Evolutionary conservation across 2,888 invertebrate genomes (phyloP), one percentile per base, ranked within the genome.

Genomic region (Alloscopus bannaensis): DNA sequence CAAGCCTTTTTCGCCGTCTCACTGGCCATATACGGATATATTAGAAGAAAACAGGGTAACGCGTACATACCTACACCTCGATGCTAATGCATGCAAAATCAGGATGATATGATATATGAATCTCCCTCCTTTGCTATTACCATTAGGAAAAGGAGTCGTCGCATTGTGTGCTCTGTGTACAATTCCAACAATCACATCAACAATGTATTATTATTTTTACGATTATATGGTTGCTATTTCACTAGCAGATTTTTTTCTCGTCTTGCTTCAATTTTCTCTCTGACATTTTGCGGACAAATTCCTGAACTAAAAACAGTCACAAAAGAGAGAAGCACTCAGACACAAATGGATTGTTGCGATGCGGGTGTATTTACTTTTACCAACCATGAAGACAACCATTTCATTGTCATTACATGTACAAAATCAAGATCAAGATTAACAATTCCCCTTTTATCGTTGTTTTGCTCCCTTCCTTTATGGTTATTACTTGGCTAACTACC

Each of bases 281-380:
- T 69, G 69, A 69, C n/a, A n/a, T n/a, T n/a, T 69, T 71, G 60
- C 60, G 31, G 60, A 71, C 70, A 71, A 71, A 71, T 71, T 50
- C 69, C 59, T 69, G 31, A 55, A 31, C 36, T 59, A 29, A 31
- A 29, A 59, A 24, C 28, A n/a, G n/a, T n/a, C n/a, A n/a, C n/a
- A n/a, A n/a, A n/a, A n/a, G n/a, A n/a, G n/a, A n/a, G n/a, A n/a
- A n/a, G n/a, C n/a, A n/a, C n/a, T n/a, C n/a, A n/a, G 36, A 45
- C 3, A 45, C 4, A 45, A 45, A 45, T 45, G n/a, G n/a, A n/a
- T n/a, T n/a, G n/a, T n/a, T n/a, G n/a, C n/a, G n/a, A n/a, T n/a
- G n/a, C n/a, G n/a, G n/a, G n/a, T n/a, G n/a, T n/a, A n/a, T n/a
- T n/a, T 62, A 26, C 42, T 40, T 24, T 42, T 62, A 55, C 55